These are phyloP conservation scores for Caenorhabditis sp. DNA, from an alignment of 2,888 invertebrate species.

Conservation along the genomic window DNA sequence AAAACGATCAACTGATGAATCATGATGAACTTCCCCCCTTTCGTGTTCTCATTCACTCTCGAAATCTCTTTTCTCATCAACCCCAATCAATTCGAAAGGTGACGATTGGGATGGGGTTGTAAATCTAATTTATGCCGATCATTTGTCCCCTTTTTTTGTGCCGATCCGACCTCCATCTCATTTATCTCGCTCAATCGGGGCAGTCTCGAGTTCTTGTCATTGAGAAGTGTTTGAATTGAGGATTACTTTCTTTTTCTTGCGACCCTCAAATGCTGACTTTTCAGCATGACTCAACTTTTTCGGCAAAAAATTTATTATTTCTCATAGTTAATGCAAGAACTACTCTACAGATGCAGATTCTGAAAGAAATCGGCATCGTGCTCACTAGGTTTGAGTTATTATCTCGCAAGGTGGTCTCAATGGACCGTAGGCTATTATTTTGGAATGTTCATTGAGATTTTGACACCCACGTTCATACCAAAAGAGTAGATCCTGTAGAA, in stretches of 20 bases:
- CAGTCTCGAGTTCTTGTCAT: constrained; percentile 14
- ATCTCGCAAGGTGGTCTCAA: too few relatives aligned
- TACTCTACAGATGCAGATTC: too few relatives aligned
- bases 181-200: not conserved
- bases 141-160: constrained; percentile 24
- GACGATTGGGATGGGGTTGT: constrained; percentile 27
- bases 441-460: too few relatives aligned
- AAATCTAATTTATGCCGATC: constrained; percentile 35
- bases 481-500: too few relatives aligned
- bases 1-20: constrained; percentile 1
- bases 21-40: not conserved
- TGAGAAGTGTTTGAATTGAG: not conserved
- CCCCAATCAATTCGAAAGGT: constrained; percentile 24
- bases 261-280: too few relatives aligned
- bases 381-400: too few relatives aligned
- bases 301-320: too few relatives aligned
- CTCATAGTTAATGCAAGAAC: too few relatives aligned
- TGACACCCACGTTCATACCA: too few relatives aligned
- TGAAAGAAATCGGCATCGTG: too few relatives aligned
- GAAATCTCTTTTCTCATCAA: constrained; percentile 4
- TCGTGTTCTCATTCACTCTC: not conserved
- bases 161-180: constrained; percentile 26
- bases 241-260: too few relatives aligned
- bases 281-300: not conserved
- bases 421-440: too few relatives aligned